phyloP scores from a whole-genome alignment of 1,140 invertebrate genomes.

The Trigoniulus corallinus region DNA sequence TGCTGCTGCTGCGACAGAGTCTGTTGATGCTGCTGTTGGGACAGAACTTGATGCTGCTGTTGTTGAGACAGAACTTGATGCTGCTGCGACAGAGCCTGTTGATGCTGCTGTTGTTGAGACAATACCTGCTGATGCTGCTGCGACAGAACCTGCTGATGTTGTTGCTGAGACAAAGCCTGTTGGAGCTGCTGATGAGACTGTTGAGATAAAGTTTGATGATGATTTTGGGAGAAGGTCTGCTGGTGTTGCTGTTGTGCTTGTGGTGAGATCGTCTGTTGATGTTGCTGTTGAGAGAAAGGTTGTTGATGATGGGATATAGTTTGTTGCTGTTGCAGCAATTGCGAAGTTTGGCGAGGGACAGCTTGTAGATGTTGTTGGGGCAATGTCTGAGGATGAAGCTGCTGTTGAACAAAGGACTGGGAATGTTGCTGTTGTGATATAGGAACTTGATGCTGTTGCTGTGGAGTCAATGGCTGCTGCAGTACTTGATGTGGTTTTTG shows the following conservation, averaged over 20 bases:
- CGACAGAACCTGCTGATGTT: constrained; percentile 32
- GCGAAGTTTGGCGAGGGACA: constrained; percentile 7
- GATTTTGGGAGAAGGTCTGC: constrained; percentile 36
- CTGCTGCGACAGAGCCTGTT: constrained; percentile 22
- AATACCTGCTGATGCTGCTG: constrained; percentile 20
- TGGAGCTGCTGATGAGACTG: constrained; percentile 9
- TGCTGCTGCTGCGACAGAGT: constrained; percentile 14
- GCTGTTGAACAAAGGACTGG: no score
- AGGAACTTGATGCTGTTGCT: constrained; percentile 8
- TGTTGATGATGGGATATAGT: constrained; percentile 10
- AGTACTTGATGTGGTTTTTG: background rate
- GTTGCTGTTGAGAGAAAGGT: constrained; percentile 13
- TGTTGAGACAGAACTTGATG: constrained; percentile 2
- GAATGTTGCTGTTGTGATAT: background rate
- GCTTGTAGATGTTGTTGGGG: no score
- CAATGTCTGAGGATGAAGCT: no score
- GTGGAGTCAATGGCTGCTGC: constrained; percentile 6
- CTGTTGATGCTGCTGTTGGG: constrained; percentile 10
- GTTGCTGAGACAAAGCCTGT: constrained; percentile 32
- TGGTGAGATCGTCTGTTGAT: constrained; percentile 9
- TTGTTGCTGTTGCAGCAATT: constrained; percentile 9
- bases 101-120: constrained; percentile 20
- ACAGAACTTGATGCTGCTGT: constrained; percentile 7
- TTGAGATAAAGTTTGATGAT: constrained; percentile 6
- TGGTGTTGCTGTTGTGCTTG: constrained; percentile 11